Percentiles rank a stretch among this genome's conserved stretches.
These are phyloP conservation scores for Choristoneura fumiferana DNA, from an alignment of 1,140 invertebrate genomes.

Conservation along the genomic window DNA sequence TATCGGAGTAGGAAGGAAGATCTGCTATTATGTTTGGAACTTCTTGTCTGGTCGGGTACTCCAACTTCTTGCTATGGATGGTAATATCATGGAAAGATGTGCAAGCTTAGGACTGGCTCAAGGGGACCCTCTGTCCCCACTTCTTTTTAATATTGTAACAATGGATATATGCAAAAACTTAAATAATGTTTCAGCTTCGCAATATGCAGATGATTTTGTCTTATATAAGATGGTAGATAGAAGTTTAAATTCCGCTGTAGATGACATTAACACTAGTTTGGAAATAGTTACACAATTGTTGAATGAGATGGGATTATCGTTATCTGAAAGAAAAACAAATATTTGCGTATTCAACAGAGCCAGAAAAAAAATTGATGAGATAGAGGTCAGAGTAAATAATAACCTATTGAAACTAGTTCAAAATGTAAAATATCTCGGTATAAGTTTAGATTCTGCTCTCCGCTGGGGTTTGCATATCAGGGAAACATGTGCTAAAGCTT, in stretches of 20 bases:
- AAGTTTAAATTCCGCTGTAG: neutral
- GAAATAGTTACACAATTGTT: neutral
- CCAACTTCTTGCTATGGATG: too few relatives aligned
- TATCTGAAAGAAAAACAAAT: neutral
- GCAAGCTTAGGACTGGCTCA: conserved; percentile 22
- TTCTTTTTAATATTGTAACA: conserved; percentile 23
- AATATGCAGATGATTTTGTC: conserved; percentile 29
- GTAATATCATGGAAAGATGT: neutral
- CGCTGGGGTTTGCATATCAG: neutral
- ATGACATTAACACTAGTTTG: neutral
- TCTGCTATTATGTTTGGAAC: neutral
- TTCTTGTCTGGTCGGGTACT: neutral
- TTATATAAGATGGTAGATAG: conserved; percentile 19
- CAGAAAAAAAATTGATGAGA: neutral
- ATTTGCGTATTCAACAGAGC: neutral
- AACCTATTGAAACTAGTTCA: too few relatives aligned
- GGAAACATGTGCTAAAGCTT: neutral
- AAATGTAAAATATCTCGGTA: neutral
- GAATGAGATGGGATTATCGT: neutral
- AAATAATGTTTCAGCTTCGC: conserved; percentile 22
- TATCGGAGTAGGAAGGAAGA: neutral
- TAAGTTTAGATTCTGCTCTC: neutral
- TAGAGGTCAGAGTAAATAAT: too few relatives aligned
- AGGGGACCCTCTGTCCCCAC: conserved; percentile 21
- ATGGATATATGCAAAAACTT: conserved; percentile 14